Conservation (phyloP, 2,888 invertebrate genomes). For the Cyclophora punctaria region DNA sequence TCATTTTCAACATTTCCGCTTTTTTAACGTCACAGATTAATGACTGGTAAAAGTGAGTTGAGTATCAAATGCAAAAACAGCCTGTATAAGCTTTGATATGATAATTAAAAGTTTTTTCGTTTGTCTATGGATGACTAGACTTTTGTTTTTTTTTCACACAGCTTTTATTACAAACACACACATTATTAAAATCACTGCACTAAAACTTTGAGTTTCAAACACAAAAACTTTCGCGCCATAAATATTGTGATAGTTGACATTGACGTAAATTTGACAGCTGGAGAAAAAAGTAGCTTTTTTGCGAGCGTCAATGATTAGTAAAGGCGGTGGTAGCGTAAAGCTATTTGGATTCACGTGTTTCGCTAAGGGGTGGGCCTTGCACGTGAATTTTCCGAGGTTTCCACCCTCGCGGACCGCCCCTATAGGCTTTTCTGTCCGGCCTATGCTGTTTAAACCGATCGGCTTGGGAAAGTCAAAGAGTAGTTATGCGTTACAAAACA, state of each 20-base stretch:
- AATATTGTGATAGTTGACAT: slow-evolving; percentile 6
- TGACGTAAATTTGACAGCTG: slow-evolving; percentile 38
- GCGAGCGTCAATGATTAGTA: slow-evolving; percentile 65
- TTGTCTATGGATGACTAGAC: too few relatives aligned
- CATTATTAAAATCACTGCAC: neutral
- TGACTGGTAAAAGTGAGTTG: too few relatives aligned
- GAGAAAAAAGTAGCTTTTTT: slow-evolving; percentile 47
- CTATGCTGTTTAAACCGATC: slow-evolving; percentile 73
- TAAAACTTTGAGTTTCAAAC: neutral
- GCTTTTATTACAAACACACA: too few relatives aligned
- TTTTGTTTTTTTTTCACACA: too few relatives aligned
- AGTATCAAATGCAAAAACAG: slow-evolving; percentile 23
- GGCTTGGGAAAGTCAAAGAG: slow-evolving; percentile 50
- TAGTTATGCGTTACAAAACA: slow-evolving; percentile 17
- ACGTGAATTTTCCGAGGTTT: slow-evolving; percentile 75
- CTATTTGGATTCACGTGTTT: slow-evolving; percentile 71
- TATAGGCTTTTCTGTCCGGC: slow-evolving; percentile 76
- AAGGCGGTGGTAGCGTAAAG: slow-evolving; percentile 63
- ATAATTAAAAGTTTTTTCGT: neutral
- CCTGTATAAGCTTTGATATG: slow-evolving; percentile 6
- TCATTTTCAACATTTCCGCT: slow-evolving; percentile 52
- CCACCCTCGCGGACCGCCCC: slow-evolving; percentile 75
- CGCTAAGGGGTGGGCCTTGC: slow-evolving; percentile 62
- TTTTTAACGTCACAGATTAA: slow-evolving; percentile 34
- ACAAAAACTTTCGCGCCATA: neutral